These are phyloP conservation scores for Proteles cristata DNA, from an alignment of 2,113 vertebrate species.

Conservation along the genomic window DNA sequence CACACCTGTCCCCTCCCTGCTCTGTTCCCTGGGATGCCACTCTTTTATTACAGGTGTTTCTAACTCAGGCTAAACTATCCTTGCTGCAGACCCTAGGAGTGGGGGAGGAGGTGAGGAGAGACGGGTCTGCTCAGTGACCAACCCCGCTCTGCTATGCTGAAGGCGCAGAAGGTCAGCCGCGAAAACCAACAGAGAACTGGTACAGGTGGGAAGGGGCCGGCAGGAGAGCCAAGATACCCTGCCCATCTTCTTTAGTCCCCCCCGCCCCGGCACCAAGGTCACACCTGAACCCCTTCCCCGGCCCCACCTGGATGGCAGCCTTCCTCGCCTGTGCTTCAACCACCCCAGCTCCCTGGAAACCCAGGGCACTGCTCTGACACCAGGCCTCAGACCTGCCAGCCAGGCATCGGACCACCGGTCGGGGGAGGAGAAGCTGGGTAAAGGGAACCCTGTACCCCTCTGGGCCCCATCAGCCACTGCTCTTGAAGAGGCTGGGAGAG, in stretches of 20 bases:
- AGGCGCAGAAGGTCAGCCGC: fast-evolving
- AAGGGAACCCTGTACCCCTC: fast-evolving
- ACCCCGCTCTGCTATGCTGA: fast-evolving
- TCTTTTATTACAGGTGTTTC: neutral
- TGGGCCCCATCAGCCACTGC: fast-evolving
- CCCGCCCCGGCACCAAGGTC: neutral
- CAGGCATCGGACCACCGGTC: neutral
- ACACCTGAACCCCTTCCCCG: no score
- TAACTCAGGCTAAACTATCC: neutral
- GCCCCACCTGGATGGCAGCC: no score
- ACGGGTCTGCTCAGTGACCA: fast-evolving
- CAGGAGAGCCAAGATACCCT: neutral
- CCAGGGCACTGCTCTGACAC: fast-evolving
- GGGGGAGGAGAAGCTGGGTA: neutral
- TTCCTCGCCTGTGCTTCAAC: neutral
- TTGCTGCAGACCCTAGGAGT: neutral
- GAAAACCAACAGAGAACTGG: fast-evolving
- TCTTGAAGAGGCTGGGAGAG: neutral
- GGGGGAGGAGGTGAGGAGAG: neutral
- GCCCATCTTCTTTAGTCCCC: neutral
- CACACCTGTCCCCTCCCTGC: neutral
- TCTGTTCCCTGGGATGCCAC: neutral
- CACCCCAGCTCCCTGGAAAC: neutral
- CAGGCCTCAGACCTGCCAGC: neutral
- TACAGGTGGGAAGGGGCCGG: fast-evolving